Evolutionary conservation across 2,797 vertebrate genomes (phyloP), one percentile per base, ranked within the genome.

Genomic region (Enteromius fasciolatus): DNA sequence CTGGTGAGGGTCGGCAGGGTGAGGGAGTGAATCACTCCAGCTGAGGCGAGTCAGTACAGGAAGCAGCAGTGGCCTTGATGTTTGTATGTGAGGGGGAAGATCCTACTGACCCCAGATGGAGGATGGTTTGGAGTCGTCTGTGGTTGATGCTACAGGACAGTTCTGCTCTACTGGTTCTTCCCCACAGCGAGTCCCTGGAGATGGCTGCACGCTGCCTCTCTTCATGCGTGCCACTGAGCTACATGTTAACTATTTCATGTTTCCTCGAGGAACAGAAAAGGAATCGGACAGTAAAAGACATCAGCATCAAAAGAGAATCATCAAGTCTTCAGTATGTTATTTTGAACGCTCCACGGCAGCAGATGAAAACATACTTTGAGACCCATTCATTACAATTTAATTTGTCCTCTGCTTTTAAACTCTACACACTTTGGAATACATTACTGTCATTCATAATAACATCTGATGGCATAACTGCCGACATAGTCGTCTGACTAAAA

Each of bases 141-240:
- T 20, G 69, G 72, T 68, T 84, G 78, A 80, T 75, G 77, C 77
- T 68, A 75, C 63, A 68, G 50, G 78, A 84, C 83, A 84, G 61
- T 84, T 84, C 70, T 84, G 83, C 77, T 80, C 83, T 75, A 69
- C 25, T 84, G 82, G 59, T 76, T 80, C 69, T 67, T 75, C 33
- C 83, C 76, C 68, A 69, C 39, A 84, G 83, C 50, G 28, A 57
- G 48, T 84, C 83, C 73, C 78, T 48, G 77, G 73, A 80, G 77
- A 80, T 2, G 25, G 57, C 39, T 23, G n/a, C 44, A 36, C 3
- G 14, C 67, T 61, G 70, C 5, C 28, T 64, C 61, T 78, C 48
- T 80, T 80, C 78, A 59, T 59, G 54, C 54, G 20, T 72, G 28
- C 52, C 11, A 17, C 78, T 61, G 78, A 80, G 78, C 54, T 63